These are phyloP conservation scores for Melanargia galathea DNA, from an alignment of 2,888 invertebrate species.

Conservation along the genomic window DNA sequence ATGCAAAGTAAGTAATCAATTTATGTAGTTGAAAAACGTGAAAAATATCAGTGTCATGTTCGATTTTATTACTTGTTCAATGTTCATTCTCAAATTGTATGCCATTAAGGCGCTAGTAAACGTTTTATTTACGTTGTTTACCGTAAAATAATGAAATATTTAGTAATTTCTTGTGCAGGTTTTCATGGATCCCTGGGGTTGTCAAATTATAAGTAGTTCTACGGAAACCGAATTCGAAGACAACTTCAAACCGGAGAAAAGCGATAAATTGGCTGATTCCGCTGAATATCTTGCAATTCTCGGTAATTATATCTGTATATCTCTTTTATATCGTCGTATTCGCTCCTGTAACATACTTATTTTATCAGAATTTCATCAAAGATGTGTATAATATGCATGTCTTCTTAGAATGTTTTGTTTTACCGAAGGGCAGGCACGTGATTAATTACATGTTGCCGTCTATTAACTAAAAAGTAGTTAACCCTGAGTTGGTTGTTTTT, in stretches of 20 bases:
- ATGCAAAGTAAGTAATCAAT: conserved; percentile 15
- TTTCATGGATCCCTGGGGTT: conserved; percentile 81
- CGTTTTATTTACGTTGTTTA: background rate
- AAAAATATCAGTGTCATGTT: background rate
- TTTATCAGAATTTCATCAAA: background rate
- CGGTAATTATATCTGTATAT: conserved; percentile 69
- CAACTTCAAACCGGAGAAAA: conserved; percentile 73
- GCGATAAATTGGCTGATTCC: conserved; percentile 82
- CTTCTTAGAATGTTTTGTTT: no score
- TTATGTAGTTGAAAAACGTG: background rate
- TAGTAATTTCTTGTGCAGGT: conserved; percentile 45
- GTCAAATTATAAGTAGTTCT: conserved; percentile 54
- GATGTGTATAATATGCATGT: background rate
- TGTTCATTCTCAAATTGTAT: background rate
- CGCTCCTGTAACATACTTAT: no score
- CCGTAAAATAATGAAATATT: background rate
- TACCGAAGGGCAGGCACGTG: no score
- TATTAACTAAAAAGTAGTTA: no score
- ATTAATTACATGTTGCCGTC: no score
- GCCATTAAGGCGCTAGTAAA: background rate
- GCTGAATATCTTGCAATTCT: conserved; percentile 85
- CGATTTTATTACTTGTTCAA: background rate
- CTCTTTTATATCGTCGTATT: no score
- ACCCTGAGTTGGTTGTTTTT: no score
- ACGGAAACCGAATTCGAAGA: conserved; percentile 79